Conservation (phyloP, 2,888 invertebrate species). For the Agrochola circellaris region DNA sequence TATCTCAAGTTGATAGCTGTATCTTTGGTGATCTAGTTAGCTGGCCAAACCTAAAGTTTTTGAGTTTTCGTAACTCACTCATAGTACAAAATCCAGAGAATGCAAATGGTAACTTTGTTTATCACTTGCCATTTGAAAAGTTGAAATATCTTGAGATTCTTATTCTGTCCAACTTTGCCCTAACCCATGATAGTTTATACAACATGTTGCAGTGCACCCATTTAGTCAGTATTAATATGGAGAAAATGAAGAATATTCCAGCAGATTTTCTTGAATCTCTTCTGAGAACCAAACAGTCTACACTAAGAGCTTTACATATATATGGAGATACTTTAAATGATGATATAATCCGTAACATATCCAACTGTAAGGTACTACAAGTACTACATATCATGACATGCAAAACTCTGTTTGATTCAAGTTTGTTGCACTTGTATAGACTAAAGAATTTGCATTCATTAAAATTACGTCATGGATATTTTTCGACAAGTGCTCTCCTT, state of each 20-base stretch:
- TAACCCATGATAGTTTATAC: slow-evolving; percentile 86
- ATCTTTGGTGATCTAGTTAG: slow-evolving; percentile 88
- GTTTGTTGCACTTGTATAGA: slow-evolving; percentile 85
- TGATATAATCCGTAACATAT: slow-evolving; percentile 86
- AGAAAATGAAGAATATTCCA: slow-evolving; percentile 90
- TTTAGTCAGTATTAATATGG: slow-evolving; percentile 89
- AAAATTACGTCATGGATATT: slow-evolving; percentile 89
- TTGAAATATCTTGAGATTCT: slow-evolving; percentile 85
- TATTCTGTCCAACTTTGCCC: slow-evolving; percentile 88
- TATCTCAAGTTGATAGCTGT: slow-evolving; percentile 89
- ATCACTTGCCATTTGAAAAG: slow-evolving; percentile 88
- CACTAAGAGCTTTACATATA: slow-evolving; percentile 85
- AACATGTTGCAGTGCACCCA: slow-evolving; percentile 87
- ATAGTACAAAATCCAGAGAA: slow-evolving; percentile 87
- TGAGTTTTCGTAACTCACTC: slow-evolving; percentile 89
- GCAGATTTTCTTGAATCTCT: slow-evolving; percentile 87
- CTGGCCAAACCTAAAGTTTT: slow-evolving; percentile 89
- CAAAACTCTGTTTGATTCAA: slow-evolving; percentile 89
- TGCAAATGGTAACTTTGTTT: slow-evolving; percentile 88
- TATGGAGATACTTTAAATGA: slow-evolving; percentile 89
- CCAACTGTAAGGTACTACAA: slow-evolving; percentile 84
- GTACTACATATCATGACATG: slow-evolving; percentile 89
- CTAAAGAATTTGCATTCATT: slow-evolving; percentile 87
- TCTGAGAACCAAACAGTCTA: slow-evolving; percentile 83
- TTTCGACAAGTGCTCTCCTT: slow-evolving; percentile 87